phyloP scores from a whole-genome alignment of 2,113 vertebrate species.

The Bos taurus region ARS-UCD2.0 NC_037347.1:70000501-70001000 shows the following conservation, averaged over 20 bases:
- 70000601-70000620: constrained; percentile 87
- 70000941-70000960: constrained; percentile 8
- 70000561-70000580: constrained; percentile 90
- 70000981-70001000: neutral
- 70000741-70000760: constrained; percentile 80
- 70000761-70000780: constrained; percentile 76
- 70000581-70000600: constrained; percentile 89
- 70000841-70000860: constrained; percentile 68
- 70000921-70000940: constrained; percentile 54
- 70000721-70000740: constrained; percentile 87
- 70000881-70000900: constrained; percentile 66
- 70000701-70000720: constrained; percentile 88
- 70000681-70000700: constrained; percentile 94
- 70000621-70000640: constrained; percentile 84
- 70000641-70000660: constrained; percentile 91
- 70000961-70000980: constrained; percentile 25
- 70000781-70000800: constrained; percentile 74
- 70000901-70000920: constrained; percentile 47
- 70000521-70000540: constrained; percentile 92
- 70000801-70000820: constrained; percentile 58
- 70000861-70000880: constrained; percentile 76
- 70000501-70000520: constrained; percentile 96
- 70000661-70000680: constrained; percentile 92
- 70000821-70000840: constrained; percentile 76
- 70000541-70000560: constrained; percentile 91